These are phyloP conservation scores for Pheucticus melanocephalus DNA, from an alignment of 2,113 vertebrate genomes.

Conservation along the genomic window DNA sequence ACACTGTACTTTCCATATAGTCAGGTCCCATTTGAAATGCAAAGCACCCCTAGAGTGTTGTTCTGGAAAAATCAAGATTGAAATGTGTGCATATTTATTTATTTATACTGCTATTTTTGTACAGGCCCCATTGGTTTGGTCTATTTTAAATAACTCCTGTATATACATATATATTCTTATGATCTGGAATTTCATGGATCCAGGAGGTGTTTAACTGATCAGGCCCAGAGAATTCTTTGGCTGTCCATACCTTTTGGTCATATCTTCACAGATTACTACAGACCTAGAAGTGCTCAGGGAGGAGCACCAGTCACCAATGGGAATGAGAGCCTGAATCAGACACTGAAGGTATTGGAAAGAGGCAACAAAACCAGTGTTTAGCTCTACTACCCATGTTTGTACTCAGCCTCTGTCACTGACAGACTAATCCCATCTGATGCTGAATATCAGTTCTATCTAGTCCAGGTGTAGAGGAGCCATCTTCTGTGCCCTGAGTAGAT, in stretches of 20 bases:
- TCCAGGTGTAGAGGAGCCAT: background rate
- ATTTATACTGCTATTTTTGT: background rate
- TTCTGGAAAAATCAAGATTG: background rate
- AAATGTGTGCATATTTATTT: background rate
- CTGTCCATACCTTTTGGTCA: background rate
- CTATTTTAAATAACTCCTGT: background rate
- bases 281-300: background rate
- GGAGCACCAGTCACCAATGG: background rate
- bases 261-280: background rate
- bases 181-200: background rate
- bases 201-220: background rate
- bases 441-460: background rate
- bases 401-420: background rate
- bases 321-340: background rate
- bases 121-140: background rate
- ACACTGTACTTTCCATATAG: background rate
- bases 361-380: background rate
- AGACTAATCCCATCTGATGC: background rate
- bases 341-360: background rate
- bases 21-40: background rate
- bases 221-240: background rate
- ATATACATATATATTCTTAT: background rate
- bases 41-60: background rate
- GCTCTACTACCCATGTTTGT: background rate
- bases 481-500: background rate